Conservation (phyloP, 2,797 vertebrate genomes). For the Micrastur ruficollis region DNA sequence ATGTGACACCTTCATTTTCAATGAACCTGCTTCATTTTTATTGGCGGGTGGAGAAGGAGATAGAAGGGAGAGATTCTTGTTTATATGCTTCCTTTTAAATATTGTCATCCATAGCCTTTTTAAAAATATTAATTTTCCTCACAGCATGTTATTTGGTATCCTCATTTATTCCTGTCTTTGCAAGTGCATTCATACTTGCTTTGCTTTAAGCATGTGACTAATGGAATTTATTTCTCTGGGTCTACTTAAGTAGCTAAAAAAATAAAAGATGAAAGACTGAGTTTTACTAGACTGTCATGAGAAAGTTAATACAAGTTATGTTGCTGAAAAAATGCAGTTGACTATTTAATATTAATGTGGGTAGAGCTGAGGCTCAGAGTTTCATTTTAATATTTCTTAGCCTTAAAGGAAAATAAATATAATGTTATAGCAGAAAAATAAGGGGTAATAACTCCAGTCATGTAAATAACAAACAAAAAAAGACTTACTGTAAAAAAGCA, state of each 20-base stretch:
- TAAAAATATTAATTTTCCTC: not conserved
- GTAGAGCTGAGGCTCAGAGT: not conserved
- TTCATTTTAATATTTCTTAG: not conserved
- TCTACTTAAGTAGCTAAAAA: not conserved
- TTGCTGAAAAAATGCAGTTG: not conserved
- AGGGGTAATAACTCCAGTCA: not conserved
- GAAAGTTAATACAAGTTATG: not conserved
- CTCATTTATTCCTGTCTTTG: not conserved
- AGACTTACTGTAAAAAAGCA: not conserved
- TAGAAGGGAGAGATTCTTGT: not conserved
- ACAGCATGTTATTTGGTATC: not conserved
- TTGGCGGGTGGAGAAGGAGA: not conserved
- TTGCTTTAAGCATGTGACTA: not conserved
- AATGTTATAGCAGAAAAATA: not conserved
- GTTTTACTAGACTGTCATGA: not conserved
- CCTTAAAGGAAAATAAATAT: not conserved
- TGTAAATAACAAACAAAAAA: not conserved
- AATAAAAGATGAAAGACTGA: not conserved
- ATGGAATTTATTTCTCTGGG: not conserved
- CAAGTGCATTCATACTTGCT: not conserved
- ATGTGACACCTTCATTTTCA: not conserved
- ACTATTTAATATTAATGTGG: not conserved
- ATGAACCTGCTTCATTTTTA: not conserved
- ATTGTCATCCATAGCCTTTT: not conserved
- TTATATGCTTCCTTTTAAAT: not conserved